These are phyloP conservation scores for Limnephilus rhombicus DNA, from an alignment of 2,888 invertebrate species.

Conservation along the genomic window DNA sequence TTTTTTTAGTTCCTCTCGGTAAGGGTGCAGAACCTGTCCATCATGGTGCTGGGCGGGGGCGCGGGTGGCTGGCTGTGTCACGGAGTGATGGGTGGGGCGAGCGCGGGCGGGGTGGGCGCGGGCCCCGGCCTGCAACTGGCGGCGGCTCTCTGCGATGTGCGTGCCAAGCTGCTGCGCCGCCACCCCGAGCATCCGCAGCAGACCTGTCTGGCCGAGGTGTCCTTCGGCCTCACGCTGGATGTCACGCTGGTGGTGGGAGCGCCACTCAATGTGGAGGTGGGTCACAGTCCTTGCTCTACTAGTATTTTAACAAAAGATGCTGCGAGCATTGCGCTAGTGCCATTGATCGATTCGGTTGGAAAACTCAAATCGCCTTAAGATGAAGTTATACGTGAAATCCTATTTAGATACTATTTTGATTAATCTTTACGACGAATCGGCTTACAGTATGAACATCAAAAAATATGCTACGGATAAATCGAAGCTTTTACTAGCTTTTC, in stretches of 20 bases:
- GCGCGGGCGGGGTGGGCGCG: slow-evolving; percentile 83
- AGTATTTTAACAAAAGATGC: too few species aligned
- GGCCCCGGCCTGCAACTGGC: slow-evolving; percentile 82
- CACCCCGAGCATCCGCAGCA: slow-evolving; percentile 73
- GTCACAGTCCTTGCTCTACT: not conserved
- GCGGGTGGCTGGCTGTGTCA: slow-evolving; percentile 81
- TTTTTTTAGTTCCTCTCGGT: slow-evolving; percentile 89
- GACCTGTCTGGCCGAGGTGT: slow-evolving; percentile 85
- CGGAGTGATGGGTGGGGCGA: slow-evolving; percentile 85
- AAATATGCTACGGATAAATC: too few species aligned
- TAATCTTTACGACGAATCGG: too few species aligned
- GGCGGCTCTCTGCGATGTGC: slow-evolving; percentile 82
- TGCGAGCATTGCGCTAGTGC: too few species aligned
- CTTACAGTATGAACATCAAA: too few species aligned
- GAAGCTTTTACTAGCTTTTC: too few species aligned
- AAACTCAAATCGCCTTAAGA: too few species aligned
- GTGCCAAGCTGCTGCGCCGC: slow-evolving; percentile 78
- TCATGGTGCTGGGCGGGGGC: slow-evolving; percentile 78
- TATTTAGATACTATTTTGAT: too few species aligned
- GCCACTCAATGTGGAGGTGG: slow-evolving; percentile 90
- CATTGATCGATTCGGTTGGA: too few species aligned
- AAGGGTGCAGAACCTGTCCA: slow-evolving; percentile 86
- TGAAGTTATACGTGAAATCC: too few species aligned
- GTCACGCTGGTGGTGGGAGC: slow-evolving; percentile 89
- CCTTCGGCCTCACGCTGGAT: slow-evolving; percentile 86